These are phyloP conservation scores for Protonemura montana DNA, from an alignment of 2,888 invertebrate genomes.

Conservation along the genomic window DNA sequence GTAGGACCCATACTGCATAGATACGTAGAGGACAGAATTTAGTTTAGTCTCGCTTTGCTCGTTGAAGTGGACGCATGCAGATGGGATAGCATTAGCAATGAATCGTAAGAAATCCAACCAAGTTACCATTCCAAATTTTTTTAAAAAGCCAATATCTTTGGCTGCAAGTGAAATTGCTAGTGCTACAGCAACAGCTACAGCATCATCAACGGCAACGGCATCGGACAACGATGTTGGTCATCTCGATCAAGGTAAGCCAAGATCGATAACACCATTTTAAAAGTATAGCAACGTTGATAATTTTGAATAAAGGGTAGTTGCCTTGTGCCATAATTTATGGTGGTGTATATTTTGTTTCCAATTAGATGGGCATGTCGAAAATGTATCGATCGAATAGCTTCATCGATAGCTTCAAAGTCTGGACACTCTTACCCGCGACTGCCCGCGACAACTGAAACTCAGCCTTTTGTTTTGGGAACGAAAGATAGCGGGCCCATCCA, in stretches of 20 bases:
- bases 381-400: background rate
- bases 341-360: conserved; percentile 1
- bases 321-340: background rate
- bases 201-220: background rate
- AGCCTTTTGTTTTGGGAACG: conserved; percentile 12
- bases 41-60: conserved; percentile 4
- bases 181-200: too few species aligned
- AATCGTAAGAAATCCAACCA: background rate
- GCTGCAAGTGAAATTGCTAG: background rate
- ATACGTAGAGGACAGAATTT: background rate
- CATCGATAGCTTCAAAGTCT: background rate
- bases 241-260: background rate
- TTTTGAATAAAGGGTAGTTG: background rate
- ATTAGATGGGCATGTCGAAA: conserved; percentile 4
- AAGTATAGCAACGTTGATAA: conserved; percentile 4
- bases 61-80: background rate
- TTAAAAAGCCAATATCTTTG: background rate
- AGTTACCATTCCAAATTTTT: background rate
- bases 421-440: background rate
- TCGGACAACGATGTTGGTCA: background rate
- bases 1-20: background rate
- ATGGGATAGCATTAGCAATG: background rate
- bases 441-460: background rate
- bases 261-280: background rate
- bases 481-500: conserved; percentile 12